Evolutionary conservation across 2,888 invertebrate species (phyloP), one percentile per base, ranked within the genome.

Genomic region (Lapara coniferarum): DNA sequence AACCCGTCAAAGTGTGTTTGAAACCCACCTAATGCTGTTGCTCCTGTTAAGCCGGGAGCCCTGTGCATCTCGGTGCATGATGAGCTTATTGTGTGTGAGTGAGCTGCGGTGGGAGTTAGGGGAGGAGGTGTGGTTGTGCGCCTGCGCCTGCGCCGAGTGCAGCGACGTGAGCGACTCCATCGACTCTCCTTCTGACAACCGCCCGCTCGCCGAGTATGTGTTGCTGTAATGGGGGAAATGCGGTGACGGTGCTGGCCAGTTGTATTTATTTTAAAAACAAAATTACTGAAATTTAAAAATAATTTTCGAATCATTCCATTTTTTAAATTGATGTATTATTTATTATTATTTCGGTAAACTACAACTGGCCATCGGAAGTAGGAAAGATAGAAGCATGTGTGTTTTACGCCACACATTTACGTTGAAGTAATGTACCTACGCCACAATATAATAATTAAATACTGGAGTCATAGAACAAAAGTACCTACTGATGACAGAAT

Each of bases 151-250:
- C 74, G 97, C 97, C 81, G 97, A 95, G 76, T 97, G 95, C 81
- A 97, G 96, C 76, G 97, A 95, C 82, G 97, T 97, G 78, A 96
- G 92, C 71, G 96, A 96, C 90, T 97, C 97, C 89, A 98, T 96
- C 81, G 98, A 97, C 89, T 98, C 98, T 70, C 98, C 98, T 87
- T 98, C 98, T 66, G 98, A 97, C 75, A 98, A 94, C 70, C 96
- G 95, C 66, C 96, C 96, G 76, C 96, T 96, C 72, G 96, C 96
- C 67, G 95, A 95, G 79, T 95, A 95, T 75, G 96, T 96, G 85
- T 96, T 96, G 89, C 95, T 95, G 91, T 84, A 95, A 93, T 77
- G 84, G 88, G 83, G 85, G 88, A 88, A 81, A 84, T 81, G 83
- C 85, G 84, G 87, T 89, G 68, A 68, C 68, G 74, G 70, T 70